These are phyloP conservation scores for Steromphala cineraria DNA, from an alignment of 2,888 invertebrate genomes.

Conservation along the genomic window DNA sequence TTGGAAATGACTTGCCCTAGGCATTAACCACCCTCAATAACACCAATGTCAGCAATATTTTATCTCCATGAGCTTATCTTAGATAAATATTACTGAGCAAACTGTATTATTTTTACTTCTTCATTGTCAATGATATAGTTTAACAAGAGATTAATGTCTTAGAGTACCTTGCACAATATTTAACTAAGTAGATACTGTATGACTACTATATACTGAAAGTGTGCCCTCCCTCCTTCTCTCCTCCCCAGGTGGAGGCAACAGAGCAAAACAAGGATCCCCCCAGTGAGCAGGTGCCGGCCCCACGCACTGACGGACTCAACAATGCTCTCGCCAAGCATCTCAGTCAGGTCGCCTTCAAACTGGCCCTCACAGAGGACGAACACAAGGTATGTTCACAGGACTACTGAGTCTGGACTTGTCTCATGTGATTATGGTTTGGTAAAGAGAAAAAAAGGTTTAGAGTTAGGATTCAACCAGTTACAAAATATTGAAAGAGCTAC, in stretches of 20 bases:
- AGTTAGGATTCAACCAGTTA: too few species aligned
- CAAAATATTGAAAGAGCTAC: too few species aligned
- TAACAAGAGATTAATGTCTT: not conserved
- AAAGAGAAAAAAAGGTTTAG: not conserved
- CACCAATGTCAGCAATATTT: too few species aligned
- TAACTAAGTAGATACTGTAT: too few species aligned
- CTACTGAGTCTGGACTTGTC: not conserved
- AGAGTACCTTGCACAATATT: not conserved
- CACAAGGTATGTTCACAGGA: slow-evolving; percentile 62
- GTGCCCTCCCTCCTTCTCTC: not conserved
- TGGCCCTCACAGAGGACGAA: slow-evolving; percentile 71
- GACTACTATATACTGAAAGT: not conserved
- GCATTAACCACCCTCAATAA: too few species aligned
- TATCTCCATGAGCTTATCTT: too few species aligned
- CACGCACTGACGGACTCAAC: slow-evolving; percentile 68
- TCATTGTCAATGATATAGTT: too few species aligned
- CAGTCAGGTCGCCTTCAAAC: slow-evolving; percentile 64
- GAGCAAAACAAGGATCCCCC: slow-evolving; percentile 69
- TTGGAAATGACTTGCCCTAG: not conserved
- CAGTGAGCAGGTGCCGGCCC: slow-evolving; percentile 63
- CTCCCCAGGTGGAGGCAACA: slow-evolving; percentile 66
- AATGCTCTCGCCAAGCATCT: slow-evolving; percentile 64
- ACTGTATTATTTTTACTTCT: too few species aligned
- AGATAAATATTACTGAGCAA: too few species aligned
- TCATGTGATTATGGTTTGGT: not conserved